phyloP scores from a whole-genome alignment of 2,888 invertebrate genomes.

The Cosmopolites sordidus region DNA sequence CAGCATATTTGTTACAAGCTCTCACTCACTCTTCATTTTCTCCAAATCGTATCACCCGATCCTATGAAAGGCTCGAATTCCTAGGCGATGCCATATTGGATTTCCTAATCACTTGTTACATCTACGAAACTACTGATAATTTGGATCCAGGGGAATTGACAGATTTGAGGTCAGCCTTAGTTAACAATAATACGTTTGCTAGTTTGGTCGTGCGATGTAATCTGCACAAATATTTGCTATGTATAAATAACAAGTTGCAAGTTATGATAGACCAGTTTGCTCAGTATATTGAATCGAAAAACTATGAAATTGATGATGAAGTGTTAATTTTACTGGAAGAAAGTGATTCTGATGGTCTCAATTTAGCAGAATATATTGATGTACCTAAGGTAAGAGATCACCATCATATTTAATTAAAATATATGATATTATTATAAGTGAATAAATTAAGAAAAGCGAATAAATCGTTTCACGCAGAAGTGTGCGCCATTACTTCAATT shows the following conservation, averaged over 20 bases:
- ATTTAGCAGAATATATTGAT: slow-evolving; percentile 73
- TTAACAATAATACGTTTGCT: slow-evolving; percentile 95
- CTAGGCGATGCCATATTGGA: slow-evolving; percentile 89
- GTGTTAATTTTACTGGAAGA: slow-evolving; percentile 65
- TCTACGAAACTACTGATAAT: slow-evolving; percentile 69
- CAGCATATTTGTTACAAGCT: slow-evolving; percentile 80
- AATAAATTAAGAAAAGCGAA: too few species aligned
- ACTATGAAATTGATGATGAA: slow-evolving; percentile 63
- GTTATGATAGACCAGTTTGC: slow-evolving; percentile 61
- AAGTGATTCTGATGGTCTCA: slow-evolving; percentile 54
- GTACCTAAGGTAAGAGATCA: slow-evolving; percentile 67
- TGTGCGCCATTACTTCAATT: too few species aligned
- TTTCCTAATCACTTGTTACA: slow-evolving; percentile 81
- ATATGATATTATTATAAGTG: too few species aligned
- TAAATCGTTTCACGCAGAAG: too few species aligned
- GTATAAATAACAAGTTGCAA: slow-evolving; percentile 52
- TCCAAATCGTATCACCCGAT: slow-evolving; percentile 75
- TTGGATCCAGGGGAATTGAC: slow-evolving; percentile 84
- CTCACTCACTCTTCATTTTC: slow-evolving; percentile 89
- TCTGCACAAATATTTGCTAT: slow-evolving; percentile 70
- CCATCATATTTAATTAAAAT: too few species aligned
- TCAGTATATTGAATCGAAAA: slow-evolving; percentile 57
- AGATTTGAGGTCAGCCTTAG: slow-evolving; percentile 89
- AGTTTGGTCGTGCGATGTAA: slow-evolving; percentile 80
- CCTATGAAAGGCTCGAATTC: slow-evolving; percentile 89